Percentiles rank a stretch among this genome's conserved stretches.
These are phyloP conservation scores for Thereva unica DNA, from an alignment of 2,888 invertebrate genomes.

Conservation along the genomic window DNA sequence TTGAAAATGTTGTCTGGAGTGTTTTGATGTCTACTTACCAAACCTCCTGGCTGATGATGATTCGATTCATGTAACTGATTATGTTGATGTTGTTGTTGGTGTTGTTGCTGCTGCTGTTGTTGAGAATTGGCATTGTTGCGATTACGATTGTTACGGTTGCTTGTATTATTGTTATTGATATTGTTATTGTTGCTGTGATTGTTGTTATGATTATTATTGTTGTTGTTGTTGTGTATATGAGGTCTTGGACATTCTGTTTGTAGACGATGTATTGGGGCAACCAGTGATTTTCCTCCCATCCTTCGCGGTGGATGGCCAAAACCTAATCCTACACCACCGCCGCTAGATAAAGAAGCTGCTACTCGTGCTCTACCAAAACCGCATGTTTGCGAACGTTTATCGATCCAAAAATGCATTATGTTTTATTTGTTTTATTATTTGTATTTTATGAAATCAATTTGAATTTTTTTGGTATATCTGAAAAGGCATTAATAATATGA, in stretches of 20 bases:
- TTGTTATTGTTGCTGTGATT: constrained; percentile 38
- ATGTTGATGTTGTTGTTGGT: constrained; percentile 7
- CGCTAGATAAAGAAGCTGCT: constrained; percentile 68
- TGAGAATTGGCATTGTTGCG: constrained; percentile 15
- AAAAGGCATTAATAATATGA: too few relatives aligned
- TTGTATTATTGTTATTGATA: constrained; percentile 42
- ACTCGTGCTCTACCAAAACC: constrained; percentile 74
- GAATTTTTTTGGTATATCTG: too few relatives aligned
- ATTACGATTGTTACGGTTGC: constrained; percentile 43
- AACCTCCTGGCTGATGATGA: constrained; percentile 18
- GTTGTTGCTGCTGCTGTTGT: constrained; percentile 3
- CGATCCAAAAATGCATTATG: constrained; percentile 85
- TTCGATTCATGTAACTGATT: constrained; percentile 24
- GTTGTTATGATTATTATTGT: constrained; percentile 38
- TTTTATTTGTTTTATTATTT: not conserved
- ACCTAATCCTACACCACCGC: constrained; percentile 62
- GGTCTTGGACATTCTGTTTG: constrained; percentile 58
- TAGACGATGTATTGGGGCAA: constrained; percentile 72
- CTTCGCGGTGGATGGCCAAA: constrained; percentile 58
- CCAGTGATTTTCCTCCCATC: constrained; percentile 65
- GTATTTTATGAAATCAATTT: too few relatives aligned
- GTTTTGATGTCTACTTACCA: constrained; percentile 27
- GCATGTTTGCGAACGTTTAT: constrained; percentile 78
- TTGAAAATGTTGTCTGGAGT: constrained; percentile 45
- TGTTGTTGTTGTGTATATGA: constrained; percentile 45